These are phyloP conservation scores for Carabus problematicus DNA, from an alignment of 2,888 invertebrate genomes.

Conservation along the genomic window DNA sequence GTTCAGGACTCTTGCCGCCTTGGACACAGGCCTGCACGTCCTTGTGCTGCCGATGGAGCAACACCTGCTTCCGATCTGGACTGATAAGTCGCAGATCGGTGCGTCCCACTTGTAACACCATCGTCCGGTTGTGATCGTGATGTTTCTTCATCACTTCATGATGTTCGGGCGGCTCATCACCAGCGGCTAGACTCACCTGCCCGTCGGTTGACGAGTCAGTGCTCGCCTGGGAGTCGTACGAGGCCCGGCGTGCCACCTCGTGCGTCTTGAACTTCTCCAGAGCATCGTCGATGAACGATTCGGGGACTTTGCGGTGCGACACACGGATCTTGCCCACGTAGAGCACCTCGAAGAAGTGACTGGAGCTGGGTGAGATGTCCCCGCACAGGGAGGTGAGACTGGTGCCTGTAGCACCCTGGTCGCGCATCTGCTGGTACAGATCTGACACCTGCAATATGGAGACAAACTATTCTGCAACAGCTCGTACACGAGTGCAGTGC, in stretches of 20 bases:
- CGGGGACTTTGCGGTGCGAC: constrained; percentile 85
- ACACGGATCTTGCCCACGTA: constrained; percentile 92
- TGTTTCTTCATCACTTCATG: constrained; percentile 43
- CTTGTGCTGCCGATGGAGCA: constrained; percentile 85
- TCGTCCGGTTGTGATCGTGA: constrained; percentile 84
- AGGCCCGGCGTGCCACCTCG: constrained; percentile 66
- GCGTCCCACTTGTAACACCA: constrained; percentile 90
- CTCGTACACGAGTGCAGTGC: background rate
- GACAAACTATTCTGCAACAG: background rate
- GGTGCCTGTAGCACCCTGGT: constrained; percentile 60
- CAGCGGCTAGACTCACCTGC: background rate
- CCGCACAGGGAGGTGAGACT: constrained; percentile 73
- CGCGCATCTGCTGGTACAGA: constrained; percentile 75
- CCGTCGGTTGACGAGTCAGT: constrained; percentile 30
- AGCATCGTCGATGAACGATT: constrained; percentile 90
- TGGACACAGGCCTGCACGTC: constrained; percentile 90
- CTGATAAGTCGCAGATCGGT: constrained; percentile 89
- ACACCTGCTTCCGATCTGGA: constrained; percentile 88
- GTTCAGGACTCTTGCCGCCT: constrained; percentile 80
- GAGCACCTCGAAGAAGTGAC: constrained; percentile 89
- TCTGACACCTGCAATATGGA: constrained; percentile 74
- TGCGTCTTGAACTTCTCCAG: constrained; percentile 82
- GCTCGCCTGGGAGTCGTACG: constrained; percentile 49
- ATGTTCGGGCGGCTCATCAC: constrained; percentile 16
- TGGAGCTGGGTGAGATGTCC: constrained; percentile 85